phyloP scores from a whole-genome alignment of 2,888 invertebrate species.

The Creontiades dilutus region DNA sequence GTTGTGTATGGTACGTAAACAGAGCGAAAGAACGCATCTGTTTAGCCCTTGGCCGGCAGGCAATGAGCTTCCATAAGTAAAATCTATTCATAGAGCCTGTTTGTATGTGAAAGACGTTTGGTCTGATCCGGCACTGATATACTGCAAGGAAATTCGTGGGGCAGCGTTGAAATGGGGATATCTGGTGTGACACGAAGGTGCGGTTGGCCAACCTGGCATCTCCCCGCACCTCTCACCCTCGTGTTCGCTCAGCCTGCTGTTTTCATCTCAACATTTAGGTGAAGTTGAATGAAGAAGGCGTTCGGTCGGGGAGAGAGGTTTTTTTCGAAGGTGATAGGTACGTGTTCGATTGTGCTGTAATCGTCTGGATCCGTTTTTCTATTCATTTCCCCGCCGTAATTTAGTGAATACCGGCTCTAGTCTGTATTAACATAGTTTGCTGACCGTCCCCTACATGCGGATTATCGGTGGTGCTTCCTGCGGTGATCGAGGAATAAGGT shows the following conservation, averaged over 20 bases:
- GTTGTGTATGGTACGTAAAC: too few species aligned
- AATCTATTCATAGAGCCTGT: too few species aligned
- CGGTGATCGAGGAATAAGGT: slow-evolving; percentile 6
- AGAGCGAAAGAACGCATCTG: too few species aligned
- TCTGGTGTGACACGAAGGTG: background rate
- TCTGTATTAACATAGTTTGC: background rate
- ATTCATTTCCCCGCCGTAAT: background rate
- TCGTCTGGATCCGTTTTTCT: background rate
- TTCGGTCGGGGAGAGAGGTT: background rate
- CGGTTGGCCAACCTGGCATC: background rate
- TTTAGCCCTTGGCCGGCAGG: too few species aligned
- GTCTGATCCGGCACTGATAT: too few species aligned
- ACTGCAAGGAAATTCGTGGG: background rate
- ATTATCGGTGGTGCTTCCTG: background rate
- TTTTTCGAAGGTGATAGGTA: background rate
- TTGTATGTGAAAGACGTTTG: too few species aligned
- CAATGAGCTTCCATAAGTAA: too few species aligned
- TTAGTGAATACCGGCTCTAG: background rate
- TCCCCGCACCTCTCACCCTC: background rate
- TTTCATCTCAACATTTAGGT: background rate
- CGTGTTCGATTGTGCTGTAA: background rate
- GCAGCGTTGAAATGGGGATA: background rate
- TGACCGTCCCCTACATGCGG: background rate
- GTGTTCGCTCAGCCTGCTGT: background rate
- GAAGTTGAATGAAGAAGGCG: background rate